phyloP scores from a whole-genome alignment of 2,797 vertebrate genomes.

The Hypotaenidia okinawae region DNA sequence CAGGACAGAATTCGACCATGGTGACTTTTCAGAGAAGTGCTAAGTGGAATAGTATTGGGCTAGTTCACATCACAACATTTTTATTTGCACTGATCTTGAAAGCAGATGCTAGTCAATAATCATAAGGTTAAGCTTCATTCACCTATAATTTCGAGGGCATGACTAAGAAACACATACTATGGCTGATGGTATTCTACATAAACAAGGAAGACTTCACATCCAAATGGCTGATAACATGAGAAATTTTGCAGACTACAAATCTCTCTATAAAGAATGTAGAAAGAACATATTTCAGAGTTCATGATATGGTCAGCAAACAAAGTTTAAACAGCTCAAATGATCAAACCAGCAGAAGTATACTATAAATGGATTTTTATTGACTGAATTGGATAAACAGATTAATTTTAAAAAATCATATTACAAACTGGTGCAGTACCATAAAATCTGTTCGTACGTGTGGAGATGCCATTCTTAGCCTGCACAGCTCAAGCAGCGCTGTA shows the following conservation, averaged over 20 bases:
- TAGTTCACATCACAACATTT: neutral
- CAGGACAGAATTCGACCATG: neutral
- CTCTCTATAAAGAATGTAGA: neutral
- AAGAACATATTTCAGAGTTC: neutral
- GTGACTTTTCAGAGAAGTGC: neutral
- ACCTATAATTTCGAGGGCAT: neutral
- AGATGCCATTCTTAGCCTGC: conserved; percentile 52
- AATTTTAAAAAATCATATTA: conserved; percentile 48
- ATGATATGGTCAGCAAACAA: fast-evolving
- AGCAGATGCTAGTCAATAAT: neutral
- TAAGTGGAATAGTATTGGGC: neutral
- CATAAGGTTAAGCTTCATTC: neutral
- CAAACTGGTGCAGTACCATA: conserved; percentile 48
- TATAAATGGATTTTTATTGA: conserved; percentile 77
- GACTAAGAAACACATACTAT: neutral
- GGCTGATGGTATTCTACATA: neutral
- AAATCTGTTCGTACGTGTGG: neutral
- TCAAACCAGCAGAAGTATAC: conserved; percentile 34
- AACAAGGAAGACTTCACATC: neutral
- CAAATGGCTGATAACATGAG: fast-evolving
- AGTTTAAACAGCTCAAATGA: neutral
- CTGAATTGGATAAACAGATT: conserved; percentile 43
- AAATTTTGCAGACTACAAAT: neutral
- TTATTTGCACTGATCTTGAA: neutral
- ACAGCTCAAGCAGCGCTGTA: conserved; percentile 92